phyloP scores from a whole-genome alignment of 2,888 invertebrate species.

The Axea sp. region DNA sequence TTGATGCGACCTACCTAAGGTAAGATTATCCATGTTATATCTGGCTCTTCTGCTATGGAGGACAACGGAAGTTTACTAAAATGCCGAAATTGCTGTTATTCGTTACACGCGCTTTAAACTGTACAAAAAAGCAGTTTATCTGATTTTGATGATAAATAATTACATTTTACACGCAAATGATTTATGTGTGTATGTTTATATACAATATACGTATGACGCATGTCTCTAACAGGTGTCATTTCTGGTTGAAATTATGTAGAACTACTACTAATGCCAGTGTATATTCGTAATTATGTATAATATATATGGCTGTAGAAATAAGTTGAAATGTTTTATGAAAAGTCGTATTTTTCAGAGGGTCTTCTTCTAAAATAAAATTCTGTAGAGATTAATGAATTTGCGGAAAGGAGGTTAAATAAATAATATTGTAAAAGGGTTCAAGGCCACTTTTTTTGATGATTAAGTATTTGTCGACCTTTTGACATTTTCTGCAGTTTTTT shows the following conservation, averaged over 20 bases:
- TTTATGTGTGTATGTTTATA: neutral
- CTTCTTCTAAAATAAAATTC: conserved; percentile 2
- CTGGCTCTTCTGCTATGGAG: conserved; percentile 25
- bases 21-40: conserved; percentile 62
- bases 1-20: conserved; percentile 73
- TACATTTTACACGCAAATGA: neutral
- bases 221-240: conserved; percentile 3
- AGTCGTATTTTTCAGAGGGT: no score
- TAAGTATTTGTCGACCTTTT: no score
- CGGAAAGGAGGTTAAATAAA: conserved; percentile 24
- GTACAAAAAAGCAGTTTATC: neutral
- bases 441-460: conserved; percentile 32
- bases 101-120: conserved; percentile 1
- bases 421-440: conserved; percentile 17
- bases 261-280: no score
- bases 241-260: no score
- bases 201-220: neutral
- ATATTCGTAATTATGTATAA: no score
- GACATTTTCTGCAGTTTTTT: no score
- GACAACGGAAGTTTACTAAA: conserved; percentile 49
- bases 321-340: no score
- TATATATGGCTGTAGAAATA: no score
- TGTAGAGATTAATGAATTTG: conserved; percentile 13
- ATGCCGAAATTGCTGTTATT: conserved; percentile 15
- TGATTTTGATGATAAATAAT: conserved; percentile 9